Evolutionary conservation across 2,888 invertebrate genomes (phyloP), one percentile per base, ranked within the genome.

Genomic region (Charanyca ferruginea): DNA sequence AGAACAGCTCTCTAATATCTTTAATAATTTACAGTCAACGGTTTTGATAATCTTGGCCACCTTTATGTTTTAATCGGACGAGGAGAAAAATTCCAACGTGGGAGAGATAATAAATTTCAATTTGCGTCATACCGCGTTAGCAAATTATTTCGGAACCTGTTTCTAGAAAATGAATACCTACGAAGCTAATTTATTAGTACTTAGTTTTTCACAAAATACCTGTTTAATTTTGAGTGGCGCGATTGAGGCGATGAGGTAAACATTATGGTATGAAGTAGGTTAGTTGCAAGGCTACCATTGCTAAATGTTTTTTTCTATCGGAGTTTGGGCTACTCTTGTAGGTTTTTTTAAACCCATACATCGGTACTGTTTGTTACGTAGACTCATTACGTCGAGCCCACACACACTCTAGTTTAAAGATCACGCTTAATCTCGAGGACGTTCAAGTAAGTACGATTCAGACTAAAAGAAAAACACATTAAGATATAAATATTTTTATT

Each of bases 51-150:
- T 47, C 65, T 42, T 38, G 13, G 22, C 35, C n/a, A 75, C 23
- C 9, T 66, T 53, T 41, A n/a, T 35, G 9, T 35, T 67, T 23
- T 42, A 76, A 75, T 51, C 13, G 44, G 16, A 44, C 8, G 11
- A 16, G 3, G 13, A 32, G 23, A 57, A 54, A 54, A 32, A 61
- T 48, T 38, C 42, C 3, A 1, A 57, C 77, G 77, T 77, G 53
- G 62, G 72, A 44, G 52, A 38, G 18, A 66, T 28, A 23, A 48
- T 76, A 77, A 62, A 73, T 61, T 49, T 45, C 16, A 45, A 62
- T 49, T 44, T 77, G 57, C 77, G 77, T 70, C 73, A 58, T 62
- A 49, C 9, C 45, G 48, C 23, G 45, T 35, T 28, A 22, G 32
- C 8, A 22, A 45, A 16, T 49, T 54, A 28, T 58, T 61, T 48